Base-by-base conservation (phyloP, 2,797 vertebrate genomes). In the Pseudochirops cupreus region DNA sequence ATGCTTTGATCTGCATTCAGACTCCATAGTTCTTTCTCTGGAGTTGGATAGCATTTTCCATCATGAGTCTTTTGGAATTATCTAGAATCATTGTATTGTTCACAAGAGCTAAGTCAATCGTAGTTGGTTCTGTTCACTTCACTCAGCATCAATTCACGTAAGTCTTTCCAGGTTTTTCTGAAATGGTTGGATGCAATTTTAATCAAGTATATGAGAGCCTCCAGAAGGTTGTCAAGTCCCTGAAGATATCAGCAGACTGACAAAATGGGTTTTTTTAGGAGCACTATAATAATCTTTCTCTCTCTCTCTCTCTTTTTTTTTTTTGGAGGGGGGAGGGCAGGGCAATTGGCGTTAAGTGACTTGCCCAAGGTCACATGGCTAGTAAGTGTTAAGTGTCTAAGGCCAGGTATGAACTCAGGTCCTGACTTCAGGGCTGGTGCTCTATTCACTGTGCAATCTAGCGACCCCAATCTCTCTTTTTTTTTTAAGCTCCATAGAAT, bases 131-230 rank as follows among this genome's bases (percentile, higher is more conserved):
- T 67, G 59, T 33, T 67, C 33, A 67, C 59, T 67, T 67, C 59
- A 67, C 14, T 67, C 59, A 67, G 59, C 33, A 67, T 67, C 59
- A 67, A 67, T 33, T 67, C 13, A 67, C 14, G 13, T 33, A 62
- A 62, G 31, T 67, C 59, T 67, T 67, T 67, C 59, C 31, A 67
- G 31, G 31, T n/a, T n/a, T 62, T 67, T 33, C 33, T 67, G 56
- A 46, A 91, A 95, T 31, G 21, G 87, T 94, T 91, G 56, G 16
- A 91, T 95, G 87, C 53, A 93, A 95, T 95, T 96, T 54, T 90
- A 39, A 11, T 50, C 14, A 59, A 94, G 46, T 92, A 53, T 58
- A 93, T 93, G 55, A 93, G 92, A 93, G 31, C n/a, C 39, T 91
- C 62, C 52, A 95, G n/a, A 95, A 50, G 93, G 10, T 82, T 92